Base-by-base conservation (phyloP, 2,888 invertebrate genomes). In the Phytoseiulus persimilis region DNA sequence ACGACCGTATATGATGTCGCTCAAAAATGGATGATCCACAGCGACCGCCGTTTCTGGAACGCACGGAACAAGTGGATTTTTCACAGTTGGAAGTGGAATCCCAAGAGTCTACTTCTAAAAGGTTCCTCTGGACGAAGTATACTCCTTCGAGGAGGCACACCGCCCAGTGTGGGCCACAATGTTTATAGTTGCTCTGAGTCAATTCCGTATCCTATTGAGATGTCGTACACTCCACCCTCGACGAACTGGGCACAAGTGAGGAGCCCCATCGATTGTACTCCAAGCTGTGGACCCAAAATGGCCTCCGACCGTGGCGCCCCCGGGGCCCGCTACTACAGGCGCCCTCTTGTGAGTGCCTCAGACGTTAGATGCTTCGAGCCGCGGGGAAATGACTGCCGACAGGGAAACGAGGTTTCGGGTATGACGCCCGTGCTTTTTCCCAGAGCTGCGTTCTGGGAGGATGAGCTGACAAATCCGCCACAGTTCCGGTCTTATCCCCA, bases 211-310 rank as follows among this genome's bases (percentile, higher is more conserved):
- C 65, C 65, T 65, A 65, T 65, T 23, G 65, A 65, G 65, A 65
- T 65, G 65, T 65, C 65, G 65, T 65, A 65, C 65, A 65, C 65
- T 65, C 18, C 65, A 65, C 65, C 65, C 65, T 65, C 65, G 18
- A 65, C 65, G 65, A 65, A 65, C 65, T 65, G 65, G 65, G 65
- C 65, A 65, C 65, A 65, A 65, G 65, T 65, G 65, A 65, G 65
- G 14, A 23, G 2, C 28, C 2, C 65, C 65, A 65, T 65, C 65
- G 65, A 65, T 65, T 65, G 65, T 65, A 65, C 65, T 65, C 65
- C 65, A 28, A 65, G 65, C 65, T 65, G 65, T 65, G 65, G 65
- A 65, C 9, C 11, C 65, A 65, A 65, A 65, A 65, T 65, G 65
- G 65, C 65, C 65, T 65, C 65, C 65, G 65, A 65, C 65, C 18